Evolutionary conservation across 2,888 invertebrate species (phyloP), one percentile per base, ranked within the genome.

Genomic region (Tetheella fluctuosa): DNA sequence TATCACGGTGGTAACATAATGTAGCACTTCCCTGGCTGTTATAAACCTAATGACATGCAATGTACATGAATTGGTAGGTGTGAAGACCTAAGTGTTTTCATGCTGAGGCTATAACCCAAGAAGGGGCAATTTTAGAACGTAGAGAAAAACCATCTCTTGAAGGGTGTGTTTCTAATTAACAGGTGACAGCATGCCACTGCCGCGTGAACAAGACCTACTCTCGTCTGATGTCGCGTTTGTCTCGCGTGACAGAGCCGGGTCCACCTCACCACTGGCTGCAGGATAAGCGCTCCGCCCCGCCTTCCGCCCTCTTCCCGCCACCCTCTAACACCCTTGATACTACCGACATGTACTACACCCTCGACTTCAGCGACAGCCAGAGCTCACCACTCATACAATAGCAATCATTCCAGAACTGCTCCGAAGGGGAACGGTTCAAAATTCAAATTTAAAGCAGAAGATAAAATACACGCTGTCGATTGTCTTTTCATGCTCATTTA

Each of bases 141-240:
- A n/a, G n/a, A n/a, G n/a, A n/a, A n/a, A n/a, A n/a, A n/a, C n/a
- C n/a, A n/a, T n/a, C n/a, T n/a, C n/a, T n/a, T n/a, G n/a, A n/a
- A n/a, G n/a, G n/a, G n/a, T n/a, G n/a, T 54, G 54, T 54, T 25
- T n/a, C n/a, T 23, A 13, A 10, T 52, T 85, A 86, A 42, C 89
- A 96, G 96, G 95, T 96, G 71, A 95, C 96, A 57, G 95, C 95
- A 52, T 97, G 96, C 84, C 96, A 97, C 85, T 97, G 96, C 86
- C 95, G 96, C 70, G 95, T 96, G 70, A 96, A 96, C 90, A 95
- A 96, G 88, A 96, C 96, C 0, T 96, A 96, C 87, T 95, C 95
- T 56, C 94, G 95, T 39, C 93, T 95, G 73, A 88, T 95, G 61
- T 94, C 95, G 8, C 93, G 94, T 37, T 86, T 94, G 69, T 89